Base-by-base conservation (phyloP, 2,888 invertebrate species). In the Eurytoma adleriae region DNA sequence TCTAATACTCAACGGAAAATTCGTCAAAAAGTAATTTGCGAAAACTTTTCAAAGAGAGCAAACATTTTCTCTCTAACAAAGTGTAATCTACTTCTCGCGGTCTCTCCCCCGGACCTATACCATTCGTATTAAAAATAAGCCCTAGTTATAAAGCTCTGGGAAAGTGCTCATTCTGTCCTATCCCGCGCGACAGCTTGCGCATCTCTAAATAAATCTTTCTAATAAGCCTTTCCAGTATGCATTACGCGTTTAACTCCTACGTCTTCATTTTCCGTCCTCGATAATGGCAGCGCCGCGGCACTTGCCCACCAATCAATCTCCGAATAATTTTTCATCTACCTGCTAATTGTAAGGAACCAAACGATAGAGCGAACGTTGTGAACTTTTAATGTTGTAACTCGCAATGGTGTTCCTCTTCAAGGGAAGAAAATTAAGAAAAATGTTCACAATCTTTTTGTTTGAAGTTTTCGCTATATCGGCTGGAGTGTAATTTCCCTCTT, bases 211-310 rank as follows among this genome's bases (percentile, higher is more conserved):
- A 74, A 74, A 74, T 74, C 74, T 67, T 57, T 59, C 48, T 74
- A 74, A 74, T 74, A 74, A 66, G 74, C n/a, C 66, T 74, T 74
- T 74, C 40, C 59, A 24, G 66, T 66, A 74, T 74, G 74, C 74
- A 74, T 74, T 74, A 67, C 73, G 48, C 71, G 61, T 48, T 48
- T 48, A 71, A 71, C 48, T 71, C 71, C 52, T 14, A 30, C 18
- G 7, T 40, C 40, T 64, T 16, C 30, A 27, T 57, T 69, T 30
- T 27, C 24, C 18, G 30, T 30, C 20, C 57, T 40, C 14, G 64
- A 64, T 64, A 64, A 64, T 40, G 40, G 64, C 30, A 64, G n/a
- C 70, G 59, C 40, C 59, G 30, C 10, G 16, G 30, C 30, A 30
- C 30, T 30, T 30, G 30, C 30, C 4, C 30, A 3, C 30, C 30